These are phyloP conservation scores for Oryzias javanicus DNA, from an alignment of 2,113 vertebrate species.

Conservation along the genomic window DNA sequence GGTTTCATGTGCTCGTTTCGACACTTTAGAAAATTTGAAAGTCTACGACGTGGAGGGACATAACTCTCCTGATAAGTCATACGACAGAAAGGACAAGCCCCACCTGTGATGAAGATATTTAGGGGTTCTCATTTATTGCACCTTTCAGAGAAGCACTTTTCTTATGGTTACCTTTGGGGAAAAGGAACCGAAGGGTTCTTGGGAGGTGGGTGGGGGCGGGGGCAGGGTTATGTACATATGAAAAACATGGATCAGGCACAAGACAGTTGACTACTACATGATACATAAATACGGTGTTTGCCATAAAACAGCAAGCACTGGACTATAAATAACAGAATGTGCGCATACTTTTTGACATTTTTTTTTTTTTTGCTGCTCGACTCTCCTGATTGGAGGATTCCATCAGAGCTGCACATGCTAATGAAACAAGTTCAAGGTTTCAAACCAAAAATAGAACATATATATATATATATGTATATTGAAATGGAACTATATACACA, in stretches of 20 bases:
- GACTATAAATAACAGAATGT: constrained; percentile 1
- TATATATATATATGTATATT: constrained; percentile 26
- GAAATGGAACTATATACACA: neutral
- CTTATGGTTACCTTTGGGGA: constrained; percentile 21
- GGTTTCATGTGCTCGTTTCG: constrained; percentile 31
- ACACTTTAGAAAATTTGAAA: constrained; percentile 28
- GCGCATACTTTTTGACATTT: constrained; percentile 26
- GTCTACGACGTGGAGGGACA: neutral
- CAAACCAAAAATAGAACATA: constrained; percentile 35
- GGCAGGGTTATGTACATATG: constrained; percentile 46
- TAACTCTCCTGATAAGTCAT: constrained; percentile 9
- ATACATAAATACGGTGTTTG: constrained; percentile 54
- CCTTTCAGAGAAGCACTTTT: constrained; percentile 55
- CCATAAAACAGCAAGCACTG: constrained; percentile 53
- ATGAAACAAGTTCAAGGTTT: constrained; percentile 17
- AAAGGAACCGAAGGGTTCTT: constrained; percentile 20
- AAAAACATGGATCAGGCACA: constrained; percentile 63
- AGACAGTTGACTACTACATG: constrained; percentile 61
- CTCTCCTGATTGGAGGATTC: constrained; percentile 18
- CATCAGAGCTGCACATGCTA: constrained; percentile 27
- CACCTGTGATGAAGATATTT: constrained; percentile 22
- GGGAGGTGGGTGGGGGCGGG: neutral
- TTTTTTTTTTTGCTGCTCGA: constrained; percentile 49
- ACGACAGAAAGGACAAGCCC: constrained; percentile 29
- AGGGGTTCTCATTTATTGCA: constrained; percentile 55